Evolutionary conservation across 2,888 invertebrate genomes (phyloP).

Genomic region (Bruchidius siliquastri): DNA sequence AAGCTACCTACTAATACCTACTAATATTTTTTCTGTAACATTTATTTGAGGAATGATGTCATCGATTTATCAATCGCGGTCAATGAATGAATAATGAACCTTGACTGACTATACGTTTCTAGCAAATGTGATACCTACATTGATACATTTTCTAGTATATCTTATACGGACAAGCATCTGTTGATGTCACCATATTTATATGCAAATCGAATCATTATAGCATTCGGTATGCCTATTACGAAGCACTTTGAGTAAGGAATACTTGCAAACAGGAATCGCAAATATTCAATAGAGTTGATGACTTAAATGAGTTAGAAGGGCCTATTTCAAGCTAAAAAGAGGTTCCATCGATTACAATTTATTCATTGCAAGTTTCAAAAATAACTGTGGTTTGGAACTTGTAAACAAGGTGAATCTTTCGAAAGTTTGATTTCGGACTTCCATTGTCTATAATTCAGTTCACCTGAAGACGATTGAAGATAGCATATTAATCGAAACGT

Average conservation of each 20-base stretch:
- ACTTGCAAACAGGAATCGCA: background rate
- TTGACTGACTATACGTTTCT: background rate
- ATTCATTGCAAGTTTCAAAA: too few species aligned
- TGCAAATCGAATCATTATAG: background rate
- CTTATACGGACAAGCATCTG: background rate
- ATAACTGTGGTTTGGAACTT: too few species aligned
- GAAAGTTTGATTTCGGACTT: too few species aligned
- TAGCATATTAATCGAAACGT: too few species aligned
- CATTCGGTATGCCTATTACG: background rate
- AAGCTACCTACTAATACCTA: background rate
- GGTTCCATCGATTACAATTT: too few species aligned
- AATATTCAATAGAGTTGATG: too few species aligned
- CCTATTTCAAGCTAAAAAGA: too few species aligned
- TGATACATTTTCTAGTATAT: background rate
- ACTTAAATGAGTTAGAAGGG: too few species aligned
- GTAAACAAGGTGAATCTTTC: too few species aligned
- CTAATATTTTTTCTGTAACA: background rate
- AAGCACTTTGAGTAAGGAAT: background rate
- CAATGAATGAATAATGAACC: background rate
- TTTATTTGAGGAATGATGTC: background rate
- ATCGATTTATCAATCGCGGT: background rate
- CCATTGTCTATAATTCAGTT: too few species aligned
- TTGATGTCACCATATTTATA: background rate
- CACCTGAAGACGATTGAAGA: too few species aligned
- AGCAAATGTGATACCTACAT: background rate